Base-by-base conservation (phyloP, 2,888 invertebrate species). In the Cinara cedri region DNA sequence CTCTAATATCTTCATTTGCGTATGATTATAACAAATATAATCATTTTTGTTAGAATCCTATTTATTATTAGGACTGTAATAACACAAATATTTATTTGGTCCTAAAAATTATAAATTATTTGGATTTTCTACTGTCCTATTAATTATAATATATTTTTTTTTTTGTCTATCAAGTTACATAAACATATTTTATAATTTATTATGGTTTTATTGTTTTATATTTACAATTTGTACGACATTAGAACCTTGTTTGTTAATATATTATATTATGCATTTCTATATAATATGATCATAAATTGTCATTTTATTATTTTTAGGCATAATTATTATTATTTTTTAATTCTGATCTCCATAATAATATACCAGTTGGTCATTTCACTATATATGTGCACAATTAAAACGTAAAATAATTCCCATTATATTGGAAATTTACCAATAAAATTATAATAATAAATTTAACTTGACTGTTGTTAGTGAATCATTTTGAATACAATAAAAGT, bases 191-290 rank as follows among this genome's bases (percentile, higher is more conserved):
- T 9, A 70, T 60, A 49, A 70, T 78, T 78, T 78, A 78, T 70
- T 78, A 65, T 65, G 54, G 60, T 60, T 76, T 70, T 55, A 65
- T 75, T 78, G 49, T 70, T 78, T 78, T 78, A 51, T 70, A 51
- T 6, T 4, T 78, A 60, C 49, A 78, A 78, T 78, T 78, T 68
- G 57, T 78, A 62, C 11, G 1, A 21, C 42, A 51, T 66, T 60
- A 78, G 60, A 51, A 49, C 21, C 60, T 78, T 78, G 46, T 66
- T 72, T 75, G 66, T 78, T 68, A 57, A 34, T 78, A 34, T 34
- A 46, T 55, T 24, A 55, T 44, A 60, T 24, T 60, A 72, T 44
- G 10, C 19, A 54, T 54, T 34, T 6, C 34, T 34, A 34, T 6
- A 34, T 4, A 34, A 34, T 34, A 34, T 4, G 34, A 34, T 34